These are phyloP conservation scores for Chrysina gloriosa DNA, from an alignment of 2,888 invertebrate species.

Conservation along the genomic window DNA sequence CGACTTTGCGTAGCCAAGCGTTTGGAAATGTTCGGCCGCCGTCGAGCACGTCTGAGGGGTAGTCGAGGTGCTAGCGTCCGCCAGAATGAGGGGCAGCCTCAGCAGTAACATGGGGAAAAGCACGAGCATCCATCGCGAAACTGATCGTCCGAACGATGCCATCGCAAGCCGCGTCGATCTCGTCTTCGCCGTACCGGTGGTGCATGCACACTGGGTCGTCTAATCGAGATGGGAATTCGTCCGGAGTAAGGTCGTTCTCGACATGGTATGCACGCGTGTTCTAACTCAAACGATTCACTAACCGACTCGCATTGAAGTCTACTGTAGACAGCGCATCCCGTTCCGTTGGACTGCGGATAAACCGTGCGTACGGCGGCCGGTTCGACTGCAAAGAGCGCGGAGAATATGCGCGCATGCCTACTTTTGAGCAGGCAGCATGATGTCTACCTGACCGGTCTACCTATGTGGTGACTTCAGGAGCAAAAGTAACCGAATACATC, in stretches of 20 bases:
- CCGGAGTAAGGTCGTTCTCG: neutral
- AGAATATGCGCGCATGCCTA: slow-evolving; percentile 19
- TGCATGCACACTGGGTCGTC: neutral
- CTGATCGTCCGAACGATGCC: neutral
- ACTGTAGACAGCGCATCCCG: slow-evolving; percentile 14
- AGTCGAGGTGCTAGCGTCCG: too few relatives aligned
- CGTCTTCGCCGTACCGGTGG: neutral
- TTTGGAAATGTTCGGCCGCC: slow-evolving; percentile 4
- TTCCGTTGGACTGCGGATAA: slow-evolving; percentile 16
- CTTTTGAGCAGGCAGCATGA: slow-evolving; percentile 4
- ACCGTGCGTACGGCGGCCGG: neutral
- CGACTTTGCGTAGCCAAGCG: slow-evolving; percentile 6
- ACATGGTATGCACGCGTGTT: slow-evolving; percentile 14
- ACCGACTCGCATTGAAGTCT: neutral
- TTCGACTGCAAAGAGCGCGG: neutral
- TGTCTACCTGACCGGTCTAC: slow-evolving; percentile 26
- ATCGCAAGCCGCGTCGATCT: neutral
- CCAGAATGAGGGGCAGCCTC: neutral
- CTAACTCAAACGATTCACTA: too few relatives aligned
- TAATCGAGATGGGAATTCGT: neutral
- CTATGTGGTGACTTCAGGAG: neutral
- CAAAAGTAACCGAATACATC: neutral
- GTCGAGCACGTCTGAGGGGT: slow-evolving; percentile 1
- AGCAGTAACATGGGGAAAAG: neutral
- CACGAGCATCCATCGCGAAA: neutral